These are phyloP conservation scores for Anagyrus pseudococci DNA, from an alignment of 2,888 invertebrate species.

Conservation along the genomic window DNA sequence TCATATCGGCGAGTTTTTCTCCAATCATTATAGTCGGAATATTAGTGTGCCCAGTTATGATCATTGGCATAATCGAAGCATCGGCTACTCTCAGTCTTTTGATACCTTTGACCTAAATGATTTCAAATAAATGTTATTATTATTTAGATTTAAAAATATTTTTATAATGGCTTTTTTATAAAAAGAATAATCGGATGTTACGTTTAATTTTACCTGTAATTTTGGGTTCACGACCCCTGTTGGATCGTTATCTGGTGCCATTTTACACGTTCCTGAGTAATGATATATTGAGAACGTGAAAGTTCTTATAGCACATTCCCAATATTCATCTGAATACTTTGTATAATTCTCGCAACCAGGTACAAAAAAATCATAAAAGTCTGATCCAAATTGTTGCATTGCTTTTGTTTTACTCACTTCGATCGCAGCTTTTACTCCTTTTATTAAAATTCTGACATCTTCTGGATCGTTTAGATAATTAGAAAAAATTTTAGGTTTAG, in stretches of 20 bases:
- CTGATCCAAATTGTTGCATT: slow-evolving; percentile 67
- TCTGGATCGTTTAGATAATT: slow-evolving; percentile 72
- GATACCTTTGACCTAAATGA: slow-evolving; percentile 63
- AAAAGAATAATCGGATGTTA: neutral
- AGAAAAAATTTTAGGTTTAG: too few relatives aligned
- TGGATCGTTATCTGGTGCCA: slow-evolving; percentile 69
- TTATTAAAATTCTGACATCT: slow-evolving; percentile 70
- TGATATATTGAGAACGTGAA: slow-evolving; percentile 76
- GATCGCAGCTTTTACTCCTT: slow-evolving; percentile 67
- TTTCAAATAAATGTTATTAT: too few relatives aligned
- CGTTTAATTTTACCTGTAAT: slow-evolving; percentile 57
- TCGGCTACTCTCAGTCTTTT: slow-evolving; percentile 70
- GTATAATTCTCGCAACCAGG: slow-evolving; percentile 67
- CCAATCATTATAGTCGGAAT: slow-evolving; percentile 74
- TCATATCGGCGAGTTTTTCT: slow-evolving; percentile 72
- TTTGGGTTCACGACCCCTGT: slow-evolving; percentile 71
- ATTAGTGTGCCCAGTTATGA: slow-evolving; percentile 70
- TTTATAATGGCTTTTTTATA: neutral
- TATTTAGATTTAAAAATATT: too few relatives aligned
- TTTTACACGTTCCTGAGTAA: slow-evolving; percentile 70
- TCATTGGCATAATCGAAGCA: slow-evolving; percentile 71
- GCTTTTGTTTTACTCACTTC: slow-evolving; percentile 67
- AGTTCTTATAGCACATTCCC: slow-evolving; percentile 72
- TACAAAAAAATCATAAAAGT: slow-evolving; percentile 65
- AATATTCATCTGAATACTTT: slow-evolving; percentile 73